Conservation (phyloP, 2,888 invertebrate genomes). For the Andrena fulva region DNA sequence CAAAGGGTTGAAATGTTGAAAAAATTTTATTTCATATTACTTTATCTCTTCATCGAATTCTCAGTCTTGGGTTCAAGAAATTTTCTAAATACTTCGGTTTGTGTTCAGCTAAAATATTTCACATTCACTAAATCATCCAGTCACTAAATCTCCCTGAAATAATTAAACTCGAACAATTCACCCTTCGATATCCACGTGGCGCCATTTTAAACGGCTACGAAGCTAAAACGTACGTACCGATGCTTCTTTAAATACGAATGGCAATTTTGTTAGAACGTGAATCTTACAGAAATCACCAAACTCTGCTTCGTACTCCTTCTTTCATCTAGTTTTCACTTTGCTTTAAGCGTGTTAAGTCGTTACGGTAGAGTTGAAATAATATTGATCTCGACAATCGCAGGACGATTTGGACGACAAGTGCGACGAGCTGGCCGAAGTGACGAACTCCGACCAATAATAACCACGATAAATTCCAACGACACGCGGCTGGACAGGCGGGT, state of each 20-base stretch:
- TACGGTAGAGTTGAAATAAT: neutral
- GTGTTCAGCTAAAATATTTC: neutral
- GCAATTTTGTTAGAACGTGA: neutral
- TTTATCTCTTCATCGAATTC: too few relatives aligned
- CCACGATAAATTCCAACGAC: constrained; percentile 31
- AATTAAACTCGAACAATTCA: neutral
- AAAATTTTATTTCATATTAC: too few relatives aligned
- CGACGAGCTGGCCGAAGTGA: constrained; percentile 87
- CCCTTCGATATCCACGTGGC: neutral
- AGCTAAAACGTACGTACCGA: neutral
- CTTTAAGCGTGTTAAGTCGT: neutral
- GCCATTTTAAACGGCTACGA: neutral
- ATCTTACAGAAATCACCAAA: neutral
- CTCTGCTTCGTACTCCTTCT: neutral
- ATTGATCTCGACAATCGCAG: constrained; percentile 84
- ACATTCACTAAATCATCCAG: too few relatives aligned
- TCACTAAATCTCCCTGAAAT: too few relatives aligned
- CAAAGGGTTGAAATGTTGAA: too few relatives aligned
- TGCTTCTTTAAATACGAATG: neutral
- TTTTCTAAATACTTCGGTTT: neutral
- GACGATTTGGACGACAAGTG: constrained; percentile 93
- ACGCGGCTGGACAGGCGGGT: constrained; percentile 39
- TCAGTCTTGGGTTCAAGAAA: neutral
- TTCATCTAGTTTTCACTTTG: neutral
- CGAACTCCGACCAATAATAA: constrained; percentile 64